Evolutionary conservation across 2,113 vertebrate genomes (phyloP).

Genomic region (Perognathus longimembris): DNA sequence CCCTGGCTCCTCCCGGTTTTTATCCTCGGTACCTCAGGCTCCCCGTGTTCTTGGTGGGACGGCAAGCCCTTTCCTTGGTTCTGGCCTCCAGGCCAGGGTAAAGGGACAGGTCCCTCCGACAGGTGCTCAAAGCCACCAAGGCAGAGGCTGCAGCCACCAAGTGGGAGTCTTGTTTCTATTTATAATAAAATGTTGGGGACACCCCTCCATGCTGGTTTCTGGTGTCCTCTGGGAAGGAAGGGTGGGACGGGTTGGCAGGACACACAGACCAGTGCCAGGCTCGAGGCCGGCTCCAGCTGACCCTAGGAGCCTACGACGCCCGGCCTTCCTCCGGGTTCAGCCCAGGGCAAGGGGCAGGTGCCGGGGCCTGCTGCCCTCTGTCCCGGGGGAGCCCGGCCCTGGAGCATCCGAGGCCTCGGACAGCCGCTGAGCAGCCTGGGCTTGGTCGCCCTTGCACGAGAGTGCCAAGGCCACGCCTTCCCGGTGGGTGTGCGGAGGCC

Average conservation of each 20-base stretch:
- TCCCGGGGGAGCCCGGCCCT: background rate
- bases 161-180: conserved; percentile 75
- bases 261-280: background rate
- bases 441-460: background rate
- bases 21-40: conserved; percentile 77
- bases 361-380: background rate
- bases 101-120: conserved; percentile 48
- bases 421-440: background rate
- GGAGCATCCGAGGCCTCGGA: background rate
- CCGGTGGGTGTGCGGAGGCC: background rate
- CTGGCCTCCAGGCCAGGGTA: conserved; percentile 27
- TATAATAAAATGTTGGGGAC: conserved; percentile 81
- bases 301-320: background rate
- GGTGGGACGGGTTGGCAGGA: background rate
- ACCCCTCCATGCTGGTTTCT: conserved; percentile 50
- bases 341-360: background rate
- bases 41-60: conserved; percentile 52
- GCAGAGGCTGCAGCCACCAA: conserved; percentile 60
- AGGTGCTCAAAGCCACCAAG: conserved; percentile 75
- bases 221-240: background rate
- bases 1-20: background rate
- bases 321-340: background rate
- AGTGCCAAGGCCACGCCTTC: background rate
- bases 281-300: background rate
- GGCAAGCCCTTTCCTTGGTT: conserved; percentile 45